Conservation (phyloP, 1,140 invertebrate genomes). For the Oryctes rhinoceros region DNA sequence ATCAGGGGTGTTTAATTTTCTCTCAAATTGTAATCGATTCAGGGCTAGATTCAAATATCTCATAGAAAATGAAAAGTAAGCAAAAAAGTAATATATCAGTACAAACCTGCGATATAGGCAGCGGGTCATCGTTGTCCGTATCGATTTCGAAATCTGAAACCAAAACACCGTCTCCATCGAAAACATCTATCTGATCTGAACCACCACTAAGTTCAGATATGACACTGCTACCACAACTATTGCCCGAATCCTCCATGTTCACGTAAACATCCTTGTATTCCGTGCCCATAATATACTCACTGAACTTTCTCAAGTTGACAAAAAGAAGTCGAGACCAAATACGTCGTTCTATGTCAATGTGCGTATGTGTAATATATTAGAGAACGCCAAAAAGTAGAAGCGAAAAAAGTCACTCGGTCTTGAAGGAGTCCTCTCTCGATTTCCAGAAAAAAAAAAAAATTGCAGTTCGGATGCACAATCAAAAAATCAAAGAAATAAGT, state of each 20-base stretch:
- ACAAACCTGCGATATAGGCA: conserved; percentile 53
- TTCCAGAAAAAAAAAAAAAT: conserved; percentile 11
- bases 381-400: conserved; percentile 1
- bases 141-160: conserved; percentile 59
- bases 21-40: no score
- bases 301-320: neutral
- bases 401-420: conserved; percentile 26
- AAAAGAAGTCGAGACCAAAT: neutral
- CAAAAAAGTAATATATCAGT: neutral
- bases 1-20: no score
- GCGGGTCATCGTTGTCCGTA: conserved; percentile 43
- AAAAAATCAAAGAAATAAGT: neutral
- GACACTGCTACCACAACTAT: conserved; percentile 60
- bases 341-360: neutral
- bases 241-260: conserved; percentile 60
- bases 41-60: no score
- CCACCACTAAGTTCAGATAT: conserved; percentile 58
- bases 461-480: conserved; percentile 38
- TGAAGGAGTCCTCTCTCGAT: conserved; percentile 2
- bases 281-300: conserved; percentile 53
- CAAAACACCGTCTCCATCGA: conserved; percentile 53
- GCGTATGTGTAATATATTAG: neutral
- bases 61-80: neutral
- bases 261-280: conserved; percentile 56
- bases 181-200: conserved; percentile 54